Percentiles rank a stretch among this genome's conserved stretches.
Conservation (phyloP, 2,113 vertebrate species). For the Burhinus oedicnemus region DNA sequence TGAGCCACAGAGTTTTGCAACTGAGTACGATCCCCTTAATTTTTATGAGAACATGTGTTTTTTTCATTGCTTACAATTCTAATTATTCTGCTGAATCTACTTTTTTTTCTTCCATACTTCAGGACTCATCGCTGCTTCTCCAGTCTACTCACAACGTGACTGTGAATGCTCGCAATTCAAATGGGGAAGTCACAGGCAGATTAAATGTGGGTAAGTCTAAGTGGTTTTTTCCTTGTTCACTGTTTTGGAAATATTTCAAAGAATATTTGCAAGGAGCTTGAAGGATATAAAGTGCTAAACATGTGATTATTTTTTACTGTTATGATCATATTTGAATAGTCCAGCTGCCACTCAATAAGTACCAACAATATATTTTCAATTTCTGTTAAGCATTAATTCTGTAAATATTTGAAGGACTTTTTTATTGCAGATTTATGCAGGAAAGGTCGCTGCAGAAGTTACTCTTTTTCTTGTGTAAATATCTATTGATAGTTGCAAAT, state of each 20-base stretch:
- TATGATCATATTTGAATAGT: neutral
- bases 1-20: neutral
- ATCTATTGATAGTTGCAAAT: neutral
- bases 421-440: neutral
- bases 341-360: neutral
- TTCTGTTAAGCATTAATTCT: neutral
- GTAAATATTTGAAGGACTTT: neutral
- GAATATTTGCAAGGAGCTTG: neutral
- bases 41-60: neutral
- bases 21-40: neutral
- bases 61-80: neutral
- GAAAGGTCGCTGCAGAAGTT: neutral
- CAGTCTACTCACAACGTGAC: constrained; percentile 90
- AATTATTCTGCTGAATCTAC: neutral
- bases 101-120: neutral
- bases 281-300: neutral
- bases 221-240: neutral
- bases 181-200: constrained; percentile 90
- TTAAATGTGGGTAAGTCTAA: constrained; percentile 88
- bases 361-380: neutral
- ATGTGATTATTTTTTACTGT: neutral
- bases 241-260: neutral
- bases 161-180: constrained; percentile 85
- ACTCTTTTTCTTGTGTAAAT: neutral
- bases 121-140: constrained; percentile 89